phyloP scores from a whole-genome alignment of 2,888 invertebrate species.

The Plutella xylostella region DNA sequence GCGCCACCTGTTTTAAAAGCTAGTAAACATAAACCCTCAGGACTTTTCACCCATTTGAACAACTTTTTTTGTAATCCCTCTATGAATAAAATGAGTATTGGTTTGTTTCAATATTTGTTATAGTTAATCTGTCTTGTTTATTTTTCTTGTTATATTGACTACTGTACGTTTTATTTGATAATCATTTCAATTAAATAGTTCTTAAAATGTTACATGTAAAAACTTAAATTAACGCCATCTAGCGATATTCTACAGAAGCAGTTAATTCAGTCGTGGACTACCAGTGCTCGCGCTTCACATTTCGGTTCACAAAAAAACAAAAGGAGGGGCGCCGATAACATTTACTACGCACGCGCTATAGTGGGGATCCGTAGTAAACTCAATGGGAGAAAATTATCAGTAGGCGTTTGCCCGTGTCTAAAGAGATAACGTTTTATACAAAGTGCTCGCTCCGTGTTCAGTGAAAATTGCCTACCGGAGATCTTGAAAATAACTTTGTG shows the following conservation, averaged over 20 bases:
- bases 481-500: constrained; percentile 38
- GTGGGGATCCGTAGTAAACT: constrained; percentile 45
- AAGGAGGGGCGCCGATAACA: constrained; percentile 35
- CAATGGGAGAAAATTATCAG: constrained; percentile 44
- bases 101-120: background rate
- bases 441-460: background rate
- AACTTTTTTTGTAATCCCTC: background rate
- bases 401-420: constrained; percentile 30
- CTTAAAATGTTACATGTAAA: background rate
- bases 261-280: constrained; percentile 14
- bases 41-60: background rate
- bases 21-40: background rate
- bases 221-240: constrained; percentile 25
- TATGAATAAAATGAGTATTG: background rate
- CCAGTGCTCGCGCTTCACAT: constrained; percentile 3
- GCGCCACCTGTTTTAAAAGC: constrained; percentile 30
- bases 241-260: constrained; percentile 12
- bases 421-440: constrained; percentile 23
- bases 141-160: too few species aligned
- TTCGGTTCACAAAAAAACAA: constrained; percentile 27
- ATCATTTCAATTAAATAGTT: background rate
- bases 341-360: constrained; percentile 50
- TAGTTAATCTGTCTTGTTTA: background rate
- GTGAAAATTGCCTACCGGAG: background rate
- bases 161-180: too few species aligned